Conservation (phyloP, 2,888 invertebrate genomes). For the Philereme transversata region DNA sequence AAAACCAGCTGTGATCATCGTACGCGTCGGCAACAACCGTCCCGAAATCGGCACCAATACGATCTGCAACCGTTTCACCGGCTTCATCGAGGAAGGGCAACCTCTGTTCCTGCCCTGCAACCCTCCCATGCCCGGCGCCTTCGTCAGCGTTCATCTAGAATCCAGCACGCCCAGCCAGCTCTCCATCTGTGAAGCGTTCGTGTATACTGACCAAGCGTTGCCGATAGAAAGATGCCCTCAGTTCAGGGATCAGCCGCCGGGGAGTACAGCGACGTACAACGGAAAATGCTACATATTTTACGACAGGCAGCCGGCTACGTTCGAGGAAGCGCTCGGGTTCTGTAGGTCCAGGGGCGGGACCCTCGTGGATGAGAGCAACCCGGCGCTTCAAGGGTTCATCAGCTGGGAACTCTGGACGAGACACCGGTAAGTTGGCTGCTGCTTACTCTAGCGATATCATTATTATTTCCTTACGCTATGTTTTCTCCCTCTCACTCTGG, state of each 20-base stretch:
- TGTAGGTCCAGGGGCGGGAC: conserved; percentile 93
- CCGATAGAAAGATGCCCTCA: conserved; percentile 96
- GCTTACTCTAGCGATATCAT: conserved; percentile 38
- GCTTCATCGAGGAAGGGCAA: conserved; percentile 93
- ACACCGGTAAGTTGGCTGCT: conserved; percentile 84
- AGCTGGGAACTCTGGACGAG: conserved; percentile 97
- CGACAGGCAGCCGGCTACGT: conserved; percentile 91
- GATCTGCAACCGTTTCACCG: conserved; percentile 95
- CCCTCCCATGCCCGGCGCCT: conserved; percentile 97
- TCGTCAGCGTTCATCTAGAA: conserved; percentile 96
- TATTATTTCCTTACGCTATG: conserved; percentile 1
- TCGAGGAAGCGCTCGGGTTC: conserved; percentile 91
- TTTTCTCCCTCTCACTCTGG: too few species aligned
- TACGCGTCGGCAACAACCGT: conserved; percentile 95
- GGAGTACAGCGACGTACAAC: conserved; percentile 96
- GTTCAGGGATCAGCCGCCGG: conserved; percentile 96
- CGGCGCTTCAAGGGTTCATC: conserved; percentile 96
- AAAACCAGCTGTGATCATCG: conserved; percentile 93
- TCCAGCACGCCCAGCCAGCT: conserved; percentile 89
- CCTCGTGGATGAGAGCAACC: conserved; percentile 95
- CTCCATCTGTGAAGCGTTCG: conserved; percentile 96
- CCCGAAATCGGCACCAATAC: conserved; percentile 96
- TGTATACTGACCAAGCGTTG: conserved; percentile 95
- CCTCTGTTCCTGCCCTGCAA: conserved; percentile 96
- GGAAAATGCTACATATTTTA: conserved; percentile 98